phyloP scores from a whole-genome alignment of 2,888 invertebrate genomes.

The Plebejus melissa region DNA sequence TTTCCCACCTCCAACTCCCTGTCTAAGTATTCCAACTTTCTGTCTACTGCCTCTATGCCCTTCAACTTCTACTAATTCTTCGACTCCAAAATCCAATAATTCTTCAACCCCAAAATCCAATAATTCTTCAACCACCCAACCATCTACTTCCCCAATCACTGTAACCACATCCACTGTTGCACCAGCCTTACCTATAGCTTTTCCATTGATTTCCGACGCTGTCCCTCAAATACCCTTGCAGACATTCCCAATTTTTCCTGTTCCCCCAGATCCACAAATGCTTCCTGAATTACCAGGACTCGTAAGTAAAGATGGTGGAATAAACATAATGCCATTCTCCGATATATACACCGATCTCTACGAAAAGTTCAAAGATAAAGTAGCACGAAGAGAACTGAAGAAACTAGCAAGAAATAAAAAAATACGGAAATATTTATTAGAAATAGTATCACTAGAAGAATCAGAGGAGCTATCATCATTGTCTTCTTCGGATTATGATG shows the following conservation, averaged over 20 bases:
- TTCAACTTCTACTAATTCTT: not conserved
- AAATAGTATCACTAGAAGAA: not conserved
- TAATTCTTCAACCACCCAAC: not conserved
- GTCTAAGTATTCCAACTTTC: not conserved
- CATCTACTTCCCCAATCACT: not conserved
- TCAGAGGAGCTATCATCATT: not conserved
- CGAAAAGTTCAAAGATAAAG: constrained; percentile 56
- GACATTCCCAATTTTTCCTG: constrained; percentile 22
- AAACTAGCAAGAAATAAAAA: constrained; percentile 43
- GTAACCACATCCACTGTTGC: not conserved
- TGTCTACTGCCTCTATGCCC: not conserved
- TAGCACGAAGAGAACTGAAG: constrained; percentile 49
- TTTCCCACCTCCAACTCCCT: not conserved
- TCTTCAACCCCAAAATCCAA: not conserved
- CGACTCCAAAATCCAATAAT: not conserved
- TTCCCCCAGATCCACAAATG: constrained; percentile 46
- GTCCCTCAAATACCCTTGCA: not conserved
- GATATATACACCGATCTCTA: constrained; percentile 60
- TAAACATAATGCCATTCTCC: constrained; percentile 66
- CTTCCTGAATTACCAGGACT: constrained; percentile 60
- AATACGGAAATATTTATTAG: constrained; percentile 28
- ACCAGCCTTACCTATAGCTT: not conserved
- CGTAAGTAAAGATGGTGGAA: constrained; percentile 56
- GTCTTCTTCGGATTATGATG: not conserved
- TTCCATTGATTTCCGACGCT: not conserved